phyloP scores from a whole-genome alignment of 2,888 invertebrate genomes.

The Furcula furcula region DNA sequence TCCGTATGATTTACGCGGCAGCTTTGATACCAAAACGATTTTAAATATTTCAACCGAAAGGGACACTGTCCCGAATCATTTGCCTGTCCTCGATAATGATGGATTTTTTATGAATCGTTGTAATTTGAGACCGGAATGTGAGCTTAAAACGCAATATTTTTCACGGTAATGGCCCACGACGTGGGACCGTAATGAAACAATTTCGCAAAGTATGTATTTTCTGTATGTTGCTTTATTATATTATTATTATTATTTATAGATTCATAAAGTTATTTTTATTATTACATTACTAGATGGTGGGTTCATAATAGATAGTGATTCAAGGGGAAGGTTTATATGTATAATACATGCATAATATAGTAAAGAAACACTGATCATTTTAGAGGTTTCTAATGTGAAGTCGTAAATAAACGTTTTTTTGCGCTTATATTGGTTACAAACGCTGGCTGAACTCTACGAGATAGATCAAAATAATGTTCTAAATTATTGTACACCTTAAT shows the following conservation, averaged over 20 bases:
- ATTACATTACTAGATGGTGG: too few species aligned
- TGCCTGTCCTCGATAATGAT: not conserved
- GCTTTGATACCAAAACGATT: not conserved
- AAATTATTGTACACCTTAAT: too few species aligned
- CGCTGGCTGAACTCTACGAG: too few species aligned
- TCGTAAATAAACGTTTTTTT: too few species aligned
- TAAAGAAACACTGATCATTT: too few species aligned
- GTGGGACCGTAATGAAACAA: constrained; percentile 10
- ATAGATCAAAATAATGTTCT: too few species aligned
- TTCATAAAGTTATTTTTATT: not conserved
- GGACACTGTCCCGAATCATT: not conserved
- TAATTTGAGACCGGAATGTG: not conserved
- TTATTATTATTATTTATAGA: too few species aligned
- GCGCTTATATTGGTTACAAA: too few species aligned
- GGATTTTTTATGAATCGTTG: not conserved
- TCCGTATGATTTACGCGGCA: not conserved
- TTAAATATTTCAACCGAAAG: not conserved
- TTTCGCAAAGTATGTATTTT: constrained; percentile 9
- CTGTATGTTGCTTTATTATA: constrained; percentile 2
- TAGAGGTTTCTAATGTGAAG: too few species aligned
- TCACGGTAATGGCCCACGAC: constrained; percentile 10
- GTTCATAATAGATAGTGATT: too few species aligned
- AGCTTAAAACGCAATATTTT: not conserved
- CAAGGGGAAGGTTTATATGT: too few species aligned
- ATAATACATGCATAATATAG: too few species aligned